phyloP scores from a whole-genome alignment of 35 echinoderm and acorn worm genomes.

The Apostichopus californicus region DNA sequence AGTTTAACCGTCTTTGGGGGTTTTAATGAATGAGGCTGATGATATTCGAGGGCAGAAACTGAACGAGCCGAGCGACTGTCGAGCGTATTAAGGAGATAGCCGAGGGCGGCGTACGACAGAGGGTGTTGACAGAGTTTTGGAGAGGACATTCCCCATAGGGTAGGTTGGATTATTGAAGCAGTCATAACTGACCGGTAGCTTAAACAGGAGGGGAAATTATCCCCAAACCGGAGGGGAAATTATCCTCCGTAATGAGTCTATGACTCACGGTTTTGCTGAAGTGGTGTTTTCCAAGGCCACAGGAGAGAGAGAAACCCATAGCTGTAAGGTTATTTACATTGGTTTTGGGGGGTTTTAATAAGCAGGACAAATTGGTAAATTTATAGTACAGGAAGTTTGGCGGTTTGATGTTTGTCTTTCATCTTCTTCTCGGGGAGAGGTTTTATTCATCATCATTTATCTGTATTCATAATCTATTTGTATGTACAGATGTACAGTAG shows the following conservation, averaged over 20 bases:
- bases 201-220: conserved; percentile 3
- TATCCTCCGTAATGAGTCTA: background rate
- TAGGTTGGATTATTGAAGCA: conserved; percentile 13
- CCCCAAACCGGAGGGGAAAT: background rate
- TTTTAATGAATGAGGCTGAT: conserved; percentile 1
- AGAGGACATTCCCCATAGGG: conserved; percentile 14
- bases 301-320: background rate
- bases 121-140: conserved; percentile 21
- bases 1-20: background rate
- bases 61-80: background rate
- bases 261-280: background rate
- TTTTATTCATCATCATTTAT: too few species aligned
- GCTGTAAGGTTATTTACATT: too few species aligned
- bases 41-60: background rate
- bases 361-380: too few species aligned
- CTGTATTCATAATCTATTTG: too few species aligned
- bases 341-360: background rate
- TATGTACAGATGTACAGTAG: too few species aligned
- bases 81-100: conserved; percentile 3
- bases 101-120: background rate
- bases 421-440: too few species aligned
- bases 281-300: background rate
- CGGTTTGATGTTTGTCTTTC: too few species aligned
- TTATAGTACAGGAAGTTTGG: too few species aligned
- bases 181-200: background rate